Evolutionary conservation across 2,888 invertebrate genomes (phyloP).

Genomic region (Nomada hirtipes): DNA sequence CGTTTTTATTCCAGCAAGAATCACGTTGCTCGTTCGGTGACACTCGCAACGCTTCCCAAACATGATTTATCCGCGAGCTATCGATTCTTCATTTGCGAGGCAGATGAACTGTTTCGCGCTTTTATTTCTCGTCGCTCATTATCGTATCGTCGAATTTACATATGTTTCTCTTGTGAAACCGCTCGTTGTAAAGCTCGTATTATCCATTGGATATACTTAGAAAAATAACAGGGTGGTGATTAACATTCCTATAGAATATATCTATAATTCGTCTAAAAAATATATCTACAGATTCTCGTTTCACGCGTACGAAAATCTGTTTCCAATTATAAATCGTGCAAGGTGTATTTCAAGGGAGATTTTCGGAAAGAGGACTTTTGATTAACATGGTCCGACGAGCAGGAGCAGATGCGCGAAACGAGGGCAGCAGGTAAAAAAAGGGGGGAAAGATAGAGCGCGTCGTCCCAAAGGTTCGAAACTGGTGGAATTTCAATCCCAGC

Average conservation of each 20-base stretch:
- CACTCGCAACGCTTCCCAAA: constrained; percentile 2
- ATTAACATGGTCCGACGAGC: neutral
- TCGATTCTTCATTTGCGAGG: constrained; percentile 61
- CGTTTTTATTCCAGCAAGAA: neutral
- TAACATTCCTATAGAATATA: neutral
- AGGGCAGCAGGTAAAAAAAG: constrained; percentile 20
- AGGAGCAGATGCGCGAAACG: constrained; percentile 16
- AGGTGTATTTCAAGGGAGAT: neutral
- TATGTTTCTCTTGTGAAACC: neutral
- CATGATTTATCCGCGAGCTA: constrained; percentile 55
- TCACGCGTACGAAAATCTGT: neutral
- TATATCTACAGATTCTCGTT: too few species aligned
- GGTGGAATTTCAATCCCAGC: constrained; percentile 57
- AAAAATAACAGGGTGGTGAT: neutral
- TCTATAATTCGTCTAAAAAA: too few species aligned
- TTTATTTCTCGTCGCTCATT: constrained; percentile 8
- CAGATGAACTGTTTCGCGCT: constrained; percentile 49
- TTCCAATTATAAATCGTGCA: too few species aligned
- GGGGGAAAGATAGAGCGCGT: neutral
- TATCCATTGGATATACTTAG: neutral
- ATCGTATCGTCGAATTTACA: neutral
- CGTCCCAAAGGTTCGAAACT: constrained; percentile 33
- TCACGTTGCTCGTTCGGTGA: constrained; percentile 24
- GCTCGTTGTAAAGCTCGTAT: neutral
- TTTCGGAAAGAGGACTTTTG: neutral